Conservation (phyloP, 1,140 invertebrate species). For the Sipha flava region DNA sequence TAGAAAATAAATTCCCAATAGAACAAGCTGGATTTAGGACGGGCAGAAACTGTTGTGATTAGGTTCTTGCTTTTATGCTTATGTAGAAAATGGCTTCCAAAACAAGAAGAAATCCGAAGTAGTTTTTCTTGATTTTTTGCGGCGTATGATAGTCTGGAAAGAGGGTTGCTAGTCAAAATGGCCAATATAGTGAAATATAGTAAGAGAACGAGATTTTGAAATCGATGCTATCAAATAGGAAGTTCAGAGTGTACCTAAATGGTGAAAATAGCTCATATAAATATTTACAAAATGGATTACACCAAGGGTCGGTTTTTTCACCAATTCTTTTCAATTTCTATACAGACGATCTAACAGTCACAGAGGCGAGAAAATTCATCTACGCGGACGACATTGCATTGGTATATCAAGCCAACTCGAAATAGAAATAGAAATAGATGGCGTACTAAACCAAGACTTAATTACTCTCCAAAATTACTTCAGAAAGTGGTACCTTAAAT, state of each 20-base stretch:
- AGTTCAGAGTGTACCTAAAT: neutral
- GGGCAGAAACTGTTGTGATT: neutral
- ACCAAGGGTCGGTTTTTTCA: neutral
- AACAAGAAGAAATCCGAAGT: neutral
- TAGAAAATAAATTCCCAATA: neutral
- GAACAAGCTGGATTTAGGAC: neutral
- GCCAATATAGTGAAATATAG: neutral
- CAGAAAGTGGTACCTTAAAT: too few relatives aligned
- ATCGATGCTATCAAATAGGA: neutral
- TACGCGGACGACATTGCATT: too few relatives aligned
- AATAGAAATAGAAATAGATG: too few relatives aligned
- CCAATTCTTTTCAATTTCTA: neutral
- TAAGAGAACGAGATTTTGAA: neutral
- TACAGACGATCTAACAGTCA: too few relatives aligned
- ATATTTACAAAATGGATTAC: neutral
- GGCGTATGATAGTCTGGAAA: neutral
- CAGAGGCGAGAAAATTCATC: too few relatives aligned
- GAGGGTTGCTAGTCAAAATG: neutral
- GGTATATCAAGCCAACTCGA: too few relatives aligned
- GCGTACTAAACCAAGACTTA: too few relatives aligned
- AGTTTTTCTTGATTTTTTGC: neutral
- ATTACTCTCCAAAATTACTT: too few relatives aligned
- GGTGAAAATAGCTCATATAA: neutral
- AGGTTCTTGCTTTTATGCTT: neutral
- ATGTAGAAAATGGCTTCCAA: constrained; percentile 6